Conservation (phyloP, 2,797 vertebrate species). For the Octomys mimax region DNA sequence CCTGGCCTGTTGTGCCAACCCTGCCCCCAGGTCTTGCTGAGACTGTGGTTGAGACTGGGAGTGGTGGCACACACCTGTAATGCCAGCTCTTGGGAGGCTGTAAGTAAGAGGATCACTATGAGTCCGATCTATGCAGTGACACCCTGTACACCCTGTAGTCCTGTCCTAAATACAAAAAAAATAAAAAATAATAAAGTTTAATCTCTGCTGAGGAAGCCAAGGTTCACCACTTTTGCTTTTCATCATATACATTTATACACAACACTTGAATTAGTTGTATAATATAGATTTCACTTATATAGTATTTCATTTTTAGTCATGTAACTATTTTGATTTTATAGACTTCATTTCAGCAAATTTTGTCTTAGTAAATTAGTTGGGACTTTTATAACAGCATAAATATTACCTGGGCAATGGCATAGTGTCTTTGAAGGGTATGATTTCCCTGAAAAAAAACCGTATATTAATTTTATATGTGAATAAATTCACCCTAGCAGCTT, state of each 20-base stretch:
- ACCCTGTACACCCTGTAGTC: too few species aligned
- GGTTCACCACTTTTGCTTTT: neutral
- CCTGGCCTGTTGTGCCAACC: too few species aligned
- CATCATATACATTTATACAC: neutral
- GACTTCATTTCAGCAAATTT: conserved; percentile 27
- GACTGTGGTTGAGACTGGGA: too few species aligned
- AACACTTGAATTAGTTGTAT: neutral
- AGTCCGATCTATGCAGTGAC: too few species aligned
- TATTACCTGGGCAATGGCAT: neutral
- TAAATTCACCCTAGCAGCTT: conserved; percentile 2
- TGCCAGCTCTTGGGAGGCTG: too few species aligned
- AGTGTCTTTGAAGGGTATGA: neutral
- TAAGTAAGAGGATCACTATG: too few species aligned
- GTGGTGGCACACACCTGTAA: too few species aligned
- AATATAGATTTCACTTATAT: neutral
- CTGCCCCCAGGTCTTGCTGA: too few species aligned
- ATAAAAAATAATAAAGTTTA: neutral
- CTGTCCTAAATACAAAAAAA: too few species aligned
- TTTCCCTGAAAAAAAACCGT: neutral
- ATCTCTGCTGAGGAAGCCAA: neutral
- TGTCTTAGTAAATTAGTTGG: conserved; percentile 4
- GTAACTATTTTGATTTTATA: neutral
- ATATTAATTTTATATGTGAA: conserved; percentile 40
- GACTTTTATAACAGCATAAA: neutral
- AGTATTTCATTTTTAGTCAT: neutral